A percentile compares a stretch with the other conserved stretches of the same genome.
These are phyloP conservation scores for Blera fallax DNA, from an alignment of 2,888 invertebrate species.

Conservation along the genomic window DNA sequence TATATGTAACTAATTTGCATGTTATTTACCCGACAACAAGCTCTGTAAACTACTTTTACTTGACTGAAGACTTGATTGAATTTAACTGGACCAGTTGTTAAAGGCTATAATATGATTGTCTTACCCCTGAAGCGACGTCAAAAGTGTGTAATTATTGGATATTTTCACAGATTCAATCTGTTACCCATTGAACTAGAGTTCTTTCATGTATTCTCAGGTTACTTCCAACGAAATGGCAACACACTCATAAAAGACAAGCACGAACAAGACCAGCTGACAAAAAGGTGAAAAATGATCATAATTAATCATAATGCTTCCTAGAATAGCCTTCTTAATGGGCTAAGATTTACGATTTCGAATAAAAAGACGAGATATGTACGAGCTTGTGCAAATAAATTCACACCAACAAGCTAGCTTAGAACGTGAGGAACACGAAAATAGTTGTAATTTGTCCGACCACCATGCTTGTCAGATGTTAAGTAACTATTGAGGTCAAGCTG, in stretches of 20 bases:
- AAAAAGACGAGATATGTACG: background rate
- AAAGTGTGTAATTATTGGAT: background rate
- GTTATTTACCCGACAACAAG: background rate
- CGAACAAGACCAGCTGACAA: conserved; percentile 12
- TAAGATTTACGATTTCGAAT: conserved; percentile 13
- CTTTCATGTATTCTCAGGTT: background rate
- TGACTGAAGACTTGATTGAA: background rate
- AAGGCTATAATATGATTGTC: background rate
- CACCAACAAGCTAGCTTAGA: background rate
- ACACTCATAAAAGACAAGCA: background rate
- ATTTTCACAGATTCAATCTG: background rate
- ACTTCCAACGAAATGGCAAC: background rate
- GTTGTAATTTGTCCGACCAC: conserved; percentile 25
- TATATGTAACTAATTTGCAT: background rate
- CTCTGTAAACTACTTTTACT: conserved; percentile 12
- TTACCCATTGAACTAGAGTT: background rate
- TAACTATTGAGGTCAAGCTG: background rate
- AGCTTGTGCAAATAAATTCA: conserved; percentile 21
- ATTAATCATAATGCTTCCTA: conserved; percentile 41
- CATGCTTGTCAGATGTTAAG: background rate
- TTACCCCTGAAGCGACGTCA: background rate
- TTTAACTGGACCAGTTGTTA: background rate
- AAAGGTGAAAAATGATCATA: conserved; percentile 11
- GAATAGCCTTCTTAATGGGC: conserved; percentile 17
- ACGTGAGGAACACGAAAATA: conserved; percentile 9